Percentiles rank a stretch among this genome's conserved stretches.
Evolutionary conservation across 2,888 invertebrate species (phyloP).

Genomic region (Drosophila rellima): DNA sequence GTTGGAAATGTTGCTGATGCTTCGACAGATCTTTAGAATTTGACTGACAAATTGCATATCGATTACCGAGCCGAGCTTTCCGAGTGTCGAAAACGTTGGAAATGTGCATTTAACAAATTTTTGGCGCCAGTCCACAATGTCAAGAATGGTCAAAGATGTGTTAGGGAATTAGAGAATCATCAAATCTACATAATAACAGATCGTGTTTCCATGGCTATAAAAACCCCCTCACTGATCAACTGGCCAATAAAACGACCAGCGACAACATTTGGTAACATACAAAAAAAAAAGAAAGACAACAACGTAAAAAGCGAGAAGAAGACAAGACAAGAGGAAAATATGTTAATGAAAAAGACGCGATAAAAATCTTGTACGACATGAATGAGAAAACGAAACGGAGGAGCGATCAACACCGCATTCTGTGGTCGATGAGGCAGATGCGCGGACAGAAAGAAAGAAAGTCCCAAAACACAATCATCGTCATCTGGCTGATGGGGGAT

Average conservation of each 20-base stretch:
- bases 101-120: conserved; percentile 37
- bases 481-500: conserved; percentile 64
- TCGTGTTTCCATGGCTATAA: conserved; percentile 60
- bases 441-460: conserved; percentile 48
- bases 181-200: conserved; percentile 81
- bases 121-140: conserved; percentile 69
- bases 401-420: conserved; percentile 70
- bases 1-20: background rate
- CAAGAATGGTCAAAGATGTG: conserved; percentile 60
- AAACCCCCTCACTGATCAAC: conserved; percentile 14
- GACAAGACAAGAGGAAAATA: conserved; percentile 48
- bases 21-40: conserved; percentile 7
- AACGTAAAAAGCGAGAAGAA: conserved; percentile 23
- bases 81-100: conserved; percentile 13
- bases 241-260: conserved; percentile 45
- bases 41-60: conserved; percentile 54
- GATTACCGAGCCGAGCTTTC: conserved; percentile 44
- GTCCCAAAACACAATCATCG: conserved; percentile 42
- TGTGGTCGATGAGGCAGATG: conserved; percentile 57
- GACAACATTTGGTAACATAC: conserved; percentile 71
- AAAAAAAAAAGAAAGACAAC: conserved; percentile 34
- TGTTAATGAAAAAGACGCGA: conserved; percentile 78
- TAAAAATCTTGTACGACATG: conserved; percentile 80
- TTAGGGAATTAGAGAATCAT: conserved; percentile 78
- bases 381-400: conserved; percentile 76